Conservation (phyloP, 2,797 vertebrate species). For the Brachyrhaphis roseni region DNA sequence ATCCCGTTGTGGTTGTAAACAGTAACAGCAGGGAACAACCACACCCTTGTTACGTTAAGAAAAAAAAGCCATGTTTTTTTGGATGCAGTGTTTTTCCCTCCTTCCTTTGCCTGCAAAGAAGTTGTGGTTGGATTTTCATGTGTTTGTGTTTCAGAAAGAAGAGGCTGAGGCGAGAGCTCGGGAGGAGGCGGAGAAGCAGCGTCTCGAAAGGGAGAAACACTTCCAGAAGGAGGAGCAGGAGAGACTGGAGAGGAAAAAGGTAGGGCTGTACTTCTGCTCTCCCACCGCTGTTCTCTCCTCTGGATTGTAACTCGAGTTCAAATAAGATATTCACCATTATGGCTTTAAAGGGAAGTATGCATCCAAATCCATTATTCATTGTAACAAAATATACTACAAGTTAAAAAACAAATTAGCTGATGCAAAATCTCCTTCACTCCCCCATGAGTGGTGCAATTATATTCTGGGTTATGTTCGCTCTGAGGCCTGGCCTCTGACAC, state of each 20-base stretch:
- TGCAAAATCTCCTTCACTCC: background rate
- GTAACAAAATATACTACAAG: background rate
- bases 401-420: conserved; percentile 15
- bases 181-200: conserved; percentile 92
- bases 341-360: background rate
- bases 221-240: conserved; percentile 98
- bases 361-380: background rate
- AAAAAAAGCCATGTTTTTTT: conserved; percentile 45
- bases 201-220: conserved; percentile 94
- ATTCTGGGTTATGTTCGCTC: conserved; percentile 16
- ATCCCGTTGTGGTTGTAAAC: conserved; percentile 58
- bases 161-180: conserved; percentile 89
- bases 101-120: conserved; percentile 35
- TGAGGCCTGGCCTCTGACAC: conserved; percentile 20
- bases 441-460: conserved; percentile 21
- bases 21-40: conserved; percentile 60
- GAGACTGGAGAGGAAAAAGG: conserved; percentile 93
- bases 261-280: conserved; percentile 58
- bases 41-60: conserved; percentile 45
- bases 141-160: conserved; percentile 86
- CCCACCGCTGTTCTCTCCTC: conserved; percentile 23
- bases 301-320: background rate
- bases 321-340: background rate
- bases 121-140: conserved; percentile 53
- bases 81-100: conserved; percentile 33